Evolutionary conservation across 1,140 invertebrate species (phyloP).

Genomic region (Mamestra configurata): DNA sequence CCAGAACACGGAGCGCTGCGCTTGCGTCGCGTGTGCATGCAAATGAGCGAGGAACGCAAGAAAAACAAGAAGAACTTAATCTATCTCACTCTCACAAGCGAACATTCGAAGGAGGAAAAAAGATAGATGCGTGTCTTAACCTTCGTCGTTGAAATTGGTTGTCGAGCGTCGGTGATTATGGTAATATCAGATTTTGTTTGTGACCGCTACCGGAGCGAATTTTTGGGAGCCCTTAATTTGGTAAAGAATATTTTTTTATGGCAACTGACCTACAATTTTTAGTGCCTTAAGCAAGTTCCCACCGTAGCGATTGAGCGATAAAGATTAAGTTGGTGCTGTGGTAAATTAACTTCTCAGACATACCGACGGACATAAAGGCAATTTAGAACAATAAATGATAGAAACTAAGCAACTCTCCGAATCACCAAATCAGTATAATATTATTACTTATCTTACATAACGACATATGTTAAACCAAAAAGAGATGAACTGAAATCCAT

Average conservation of each 20-base stretch:
- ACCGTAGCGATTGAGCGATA: conserved; percentile 20
- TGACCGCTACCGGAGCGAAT: conserved; percentile 45
- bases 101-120: neutral
- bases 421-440: neutral
- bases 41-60: conserved; percentile 49
- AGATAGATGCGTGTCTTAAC: neutral
- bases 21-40: conserved; percentile 60
- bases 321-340: conserved; percentile 16
- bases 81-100: conserved; percentile 19
- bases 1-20: conserved; percentile 51
- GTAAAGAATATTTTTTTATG: conserved; percentile 28
- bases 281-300: conserved; percentile 39
- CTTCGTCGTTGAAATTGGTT: conserved; percentile 24
- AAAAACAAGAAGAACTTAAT: conserved; percentile 42
- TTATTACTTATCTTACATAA: neutral
- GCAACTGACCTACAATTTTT: conserved; percentile 24
- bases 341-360: neutral
- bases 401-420: neutral
- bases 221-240: conserved; percentile 52
- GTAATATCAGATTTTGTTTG: conserved; percentile 50
- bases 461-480: neutral
- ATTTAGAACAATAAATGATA: neutral
- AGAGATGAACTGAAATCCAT: neutral
- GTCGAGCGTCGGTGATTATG: conserved; percentile 40
- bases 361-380: neutral